These are phyloP conservation scores for Hypomecis punctinalis DNA, from an alignment of 2,888 invertebrate species.

Conservation along the genomic window DNA sequence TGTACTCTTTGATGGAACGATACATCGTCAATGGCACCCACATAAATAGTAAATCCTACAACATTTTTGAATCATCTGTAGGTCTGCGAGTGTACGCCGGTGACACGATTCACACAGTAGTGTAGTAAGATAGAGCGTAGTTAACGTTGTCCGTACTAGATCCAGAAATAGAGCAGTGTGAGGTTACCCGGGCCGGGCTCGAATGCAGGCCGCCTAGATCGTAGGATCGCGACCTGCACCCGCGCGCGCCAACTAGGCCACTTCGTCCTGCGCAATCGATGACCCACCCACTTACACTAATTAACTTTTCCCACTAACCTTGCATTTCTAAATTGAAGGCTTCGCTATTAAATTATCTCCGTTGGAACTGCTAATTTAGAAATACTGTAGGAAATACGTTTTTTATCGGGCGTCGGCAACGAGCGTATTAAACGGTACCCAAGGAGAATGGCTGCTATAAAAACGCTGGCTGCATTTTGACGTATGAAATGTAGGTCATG, in stretches of 20 bases:
- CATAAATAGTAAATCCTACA: constrained; percentile 27
- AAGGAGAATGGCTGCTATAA: constrained; percentile 62
- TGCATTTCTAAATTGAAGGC: constrained; percentile 25
- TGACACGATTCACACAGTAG: constrained; percentile 19
- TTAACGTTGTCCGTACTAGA: constrained; percentile 54
- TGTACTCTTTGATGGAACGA: constrained; percentile 33
- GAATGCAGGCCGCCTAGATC: constrained; percentile 64
- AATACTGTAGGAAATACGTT: constrained; percentile 19
- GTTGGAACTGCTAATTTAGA: constrained; percentile 21
- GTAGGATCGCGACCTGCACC: constrained; percentile 62
- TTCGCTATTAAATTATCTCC: constrained; percentile 28
- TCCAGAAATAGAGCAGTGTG: constrained; percentile 64
- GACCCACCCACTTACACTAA: constrained; percentile 55
- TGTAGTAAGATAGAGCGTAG: constrained; percentile 30
- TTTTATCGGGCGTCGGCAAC: constrained; percentile 30
- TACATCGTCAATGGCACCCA: constrained; percentile 26
- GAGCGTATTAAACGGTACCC: constrained; percentile 54
- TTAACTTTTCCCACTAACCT: constrained; percentile 30
- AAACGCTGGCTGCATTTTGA: constrained; percentile 77
- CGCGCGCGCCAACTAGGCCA: constrained; percentile 74
- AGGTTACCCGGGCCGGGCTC: constrained; percentile 66
- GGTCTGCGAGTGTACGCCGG: constrained; percentile 3
- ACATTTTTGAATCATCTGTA: constrained; percentile 24
- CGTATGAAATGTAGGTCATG: constrained; percentile 79
- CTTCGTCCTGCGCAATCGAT: constrained; percentile 73